Evolutionary conservation across 2,113 vertebrate genomes (phyloP).

Genomic region (Crypturellus undulatus): DNA sequence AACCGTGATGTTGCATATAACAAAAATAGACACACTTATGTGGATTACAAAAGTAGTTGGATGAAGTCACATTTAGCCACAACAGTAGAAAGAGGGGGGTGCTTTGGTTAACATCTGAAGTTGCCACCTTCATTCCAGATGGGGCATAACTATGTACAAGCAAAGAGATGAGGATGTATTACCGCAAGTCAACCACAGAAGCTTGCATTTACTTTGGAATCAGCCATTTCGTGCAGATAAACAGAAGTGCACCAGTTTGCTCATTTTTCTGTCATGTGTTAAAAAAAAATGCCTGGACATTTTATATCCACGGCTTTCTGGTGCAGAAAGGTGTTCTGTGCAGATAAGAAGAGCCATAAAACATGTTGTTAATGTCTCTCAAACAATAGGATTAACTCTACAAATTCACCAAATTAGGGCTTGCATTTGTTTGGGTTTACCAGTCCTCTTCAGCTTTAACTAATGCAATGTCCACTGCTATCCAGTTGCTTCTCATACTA

Average conservation of each 20-base stretch:
- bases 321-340: background rate
- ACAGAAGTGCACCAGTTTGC: background rate
- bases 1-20: background rate
- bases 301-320: background rate
- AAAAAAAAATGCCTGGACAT: background rate
- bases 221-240: background rate
- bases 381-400: background rate
- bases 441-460: background rate
- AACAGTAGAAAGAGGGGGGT: background rate
- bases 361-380: background rate
- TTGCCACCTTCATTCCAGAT: background rate
- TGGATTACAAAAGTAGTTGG: background rate
- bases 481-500: background rate
- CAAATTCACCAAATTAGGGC: background rate
- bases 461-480: background rate
- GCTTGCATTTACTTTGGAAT: background rate
- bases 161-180: background rate
- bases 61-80: background rate
- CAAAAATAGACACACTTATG: background rate
- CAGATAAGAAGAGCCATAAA: background rate
- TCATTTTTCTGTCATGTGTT: background rate
- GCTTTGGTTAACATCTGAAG: background rate
- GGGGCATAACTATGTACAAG: background rate
- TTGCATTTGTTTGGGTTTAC: background rate
- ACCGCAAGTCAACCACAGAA: background rate